Conservation (phyloP, 2,113 vertebrate species). For the Onychostruthus taczanowskii region DNA sequence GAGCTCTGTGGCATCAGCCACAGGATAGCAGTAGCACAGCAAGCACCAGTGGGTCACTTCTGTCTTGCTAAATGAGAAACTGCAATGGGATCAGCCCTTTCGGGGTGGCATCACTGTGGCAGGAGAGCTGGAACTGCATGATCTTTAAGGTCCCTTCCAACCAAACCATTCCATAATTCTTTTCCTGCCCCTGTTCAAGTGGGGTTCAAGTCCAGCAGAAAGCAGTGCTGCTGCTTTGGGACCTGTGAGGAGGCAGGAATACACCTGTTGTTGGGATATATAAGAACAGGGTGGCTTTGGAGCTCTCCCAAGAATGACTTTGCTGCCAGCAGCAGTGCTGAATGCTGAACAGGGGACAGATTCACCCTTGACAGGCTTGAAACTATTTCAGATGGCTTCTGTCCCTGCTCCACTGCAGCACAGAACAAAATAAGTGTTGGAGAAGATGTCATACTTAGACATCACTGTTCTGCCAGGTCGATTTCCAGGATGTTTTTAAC, state of each 20-base stretch:
- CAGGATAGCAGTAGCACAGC: not conserved
- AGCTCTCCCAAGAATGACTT: not conserved
- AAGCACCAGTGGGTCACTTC: not conserved
- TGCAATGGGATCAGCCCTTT: not conserved
- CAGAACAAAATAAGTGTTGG: not conserved
- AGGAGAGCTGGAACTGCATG: not conserved
- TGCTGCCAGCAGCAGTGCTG: not conserved
- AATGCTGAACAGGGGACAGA: not conserved
- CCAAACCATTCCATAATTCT: not conserved
- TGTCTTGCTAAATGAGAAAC: not conserved
- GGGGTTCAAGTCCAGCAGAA: not conserved
- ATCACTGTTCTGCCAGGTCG: fast-evolving
- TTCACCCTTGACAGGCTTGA: not conserved
- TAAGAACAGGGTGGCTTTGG: not conserved
- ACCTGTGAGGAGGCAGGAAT: not conserved
- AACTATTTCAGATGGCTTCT: not conserved
- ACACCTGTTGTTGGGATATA: not conserved
- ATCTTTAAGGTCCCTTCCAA: not conserved
- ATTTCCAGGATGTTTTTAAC: not conserved
- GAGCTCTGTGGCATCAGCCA: not conserved
- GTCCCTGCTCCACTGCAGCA: not conserved
- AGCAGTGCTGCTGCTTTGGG: not conserved
- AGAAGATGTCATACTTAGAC: not conserved
- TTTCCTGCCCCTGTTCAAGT: not conserved
- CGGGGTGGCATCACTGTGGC: fast-evolving